These are phyloP conservation scores for Siderastrea radians DNA, from an alignment of 92 coral and sea anemone species.

Conservation along the genomic window DNA sequence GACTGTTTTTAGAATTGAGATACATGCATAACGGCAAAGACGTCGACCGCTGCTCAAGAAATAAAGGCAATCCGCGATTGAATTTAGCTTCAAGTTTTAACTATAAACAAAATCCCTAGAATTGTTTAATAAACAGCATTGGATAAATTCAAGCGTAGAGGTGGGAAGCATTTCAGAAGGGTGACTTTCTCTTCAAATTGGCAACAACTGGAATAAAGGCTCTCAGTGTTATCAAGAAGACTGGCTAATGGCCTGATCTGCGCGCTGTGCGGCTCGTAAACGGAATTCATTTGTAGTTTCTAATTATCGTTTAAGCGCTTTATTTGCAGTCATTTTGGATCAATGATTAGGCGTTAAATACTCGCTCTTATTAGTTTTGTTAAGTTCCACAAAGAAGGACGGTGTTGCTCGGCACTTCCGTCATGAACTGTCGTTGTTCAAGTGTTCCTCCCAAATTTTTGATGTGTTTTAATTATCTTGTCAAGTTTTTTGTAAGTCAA, in stretches of 20 bases:
- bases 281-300: slow-evolving; percentile 3
- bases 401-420: slow-evolving; percentile 9
- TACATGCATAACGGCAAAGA: not conserved
- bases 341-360: slow-evolving; percentile 44
- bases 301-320: slow-evolving; percentile 25
- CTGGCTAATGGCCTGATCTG: slow-evolving; percentile 12
- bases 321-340: slow-evolving; percentile 27
- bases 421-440: slow-evolving; percentile 7
- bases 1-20: not conserved
- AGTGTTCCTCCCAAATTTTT: not conserved
- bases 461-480: slow-evolving; percentile 11
- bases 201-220: not conserved
- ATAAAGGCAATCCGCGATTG: not conserved
- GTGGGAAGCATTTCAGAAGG: not conserved
- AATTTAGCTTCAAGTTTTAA: not conserved
- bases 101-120: not conserved
- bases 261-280: not conserved
- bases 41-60: not conserved
- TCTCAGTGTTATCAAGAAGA: slow-evolving; percentile 23
- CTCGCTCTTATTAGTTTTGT: slow-evolving; percentile 18
- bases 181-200: not conserved
- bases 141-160: not conserved
- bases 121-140: not conserved
- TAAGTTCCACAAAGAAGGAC: not conserved
- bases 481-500: slow-evolving; percentile 4